Conservation (phyloP, 2,888 invertebrate genomes). For the Agonopterix heracliana region DNA sequence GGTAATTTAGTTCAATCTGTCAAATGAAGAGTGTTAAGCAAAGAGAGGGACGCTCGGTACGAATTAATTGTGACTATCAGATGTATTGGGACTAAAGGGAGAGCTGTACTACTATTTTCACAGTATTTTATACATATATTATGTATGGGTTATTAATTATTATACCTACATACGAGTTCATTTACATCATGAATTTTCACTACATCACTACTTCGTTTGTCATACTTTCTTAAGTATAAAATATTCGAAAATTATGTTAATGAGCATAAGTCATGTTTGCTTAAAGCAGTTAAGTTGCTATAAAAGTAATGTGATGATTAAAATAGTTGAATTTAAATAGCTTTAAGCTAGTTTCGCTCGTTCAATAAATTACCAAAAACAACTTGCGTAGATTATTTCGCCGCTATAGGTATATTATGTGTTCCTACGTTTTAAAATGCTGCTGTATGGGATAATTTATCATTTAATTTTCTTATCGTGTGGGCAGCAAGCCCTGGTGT, state of each 20-base stretch:
- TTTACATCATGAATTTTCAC: no score
- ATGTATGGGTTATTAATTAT: no score
- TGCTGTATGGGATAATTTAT: no score
- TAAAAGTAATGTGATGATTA: conserved; percentile 10
- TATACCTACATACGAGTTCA: no score
- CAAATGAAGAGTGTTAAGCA: conserved; percentile 73
- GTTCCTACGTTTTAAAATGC: no score
- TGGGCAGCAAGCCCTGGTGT: no score
- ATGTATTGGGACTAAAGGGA: conserved; percentile 25
- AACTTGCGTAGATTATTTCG: background rate
- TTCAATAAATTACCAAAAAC: conserved; percentile 9
- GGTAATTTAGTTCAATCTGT: conserved; percentile 45
- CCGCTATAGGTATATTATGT: no score
- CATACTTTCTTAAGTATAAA: conserved; percentile 22
- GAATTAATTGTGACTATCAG: conserved; percentile 54
- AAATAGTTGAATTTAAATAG: conserved; percentile 8
- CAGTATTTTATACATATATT: background rate
- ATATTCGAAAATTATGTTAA: conserved; percentile 11
- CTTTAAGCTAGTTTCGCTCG: background rate
- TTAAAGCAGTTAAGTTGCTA: conserved; percentile 8
- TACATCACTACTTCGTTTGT: conserved; percentile 27
- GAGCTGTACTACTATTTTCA: background rate
- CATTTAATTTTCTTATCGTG: no score
- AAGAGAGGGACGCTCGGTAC: conserved; percentile 57
- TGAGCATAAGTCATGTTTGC: conserved; percentile 9